A percentile compares a stretch with the other conserved stretches of the same genome.
phyloP scores from a whole-genome alignment of 1,140 invertebrate genomes.

The Antheraea pernyi region DNA sequence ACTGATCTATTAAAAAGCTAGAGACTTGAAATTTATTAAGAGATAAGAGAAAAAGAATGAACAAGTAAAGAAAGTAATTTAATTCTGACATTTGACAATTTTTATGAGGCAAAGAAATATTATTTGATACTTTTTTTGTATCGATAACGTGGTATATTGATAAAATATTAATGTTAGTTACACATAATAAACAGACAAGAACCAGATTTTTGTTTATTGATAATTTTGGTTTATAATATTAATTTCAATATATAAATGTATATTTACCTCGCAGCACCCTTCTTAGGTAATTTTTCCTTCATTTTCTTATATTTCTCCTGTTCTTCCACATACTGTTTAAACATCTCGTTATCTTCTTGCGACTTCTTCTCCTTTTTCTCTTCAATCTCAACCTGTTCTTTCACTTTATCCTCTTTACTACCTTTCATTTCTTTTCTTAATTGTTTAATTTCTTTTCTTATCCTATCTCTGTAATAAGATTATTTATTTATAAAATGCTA shows the following conservation, averaged over 20 bases:
- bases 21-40: no score
- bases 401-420: slow-evolving; percentile 71
- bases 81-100: no score
- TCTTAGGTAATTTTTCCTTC: slow-evolving; percentile 84
- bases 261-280: slow-evolving; percentile 81
- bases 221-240: neutral
- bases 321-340: slow-evolving; percentile 87
- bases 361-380: slow-evolving; percentile 56
- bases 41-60: no score
- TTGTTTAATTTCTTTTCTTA: slow-evolving; percentile 87
- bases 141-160: no score
- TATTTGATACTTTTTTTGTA: no score
- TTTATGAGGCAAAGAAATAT: no score
- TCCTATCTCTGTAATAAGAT: slow-evolving; percentile 83
- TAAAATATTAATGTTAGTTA: no score
- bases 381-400: slow-evolving; percentile 63
- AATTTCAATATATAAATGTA: slow-evolving; percentile 7
- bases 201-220: neutral
- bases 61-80: no score
- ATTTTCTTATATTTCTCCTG: slow-evolving; percentile 88
- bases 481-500: neutral
- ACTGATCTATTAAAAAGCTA: no score
- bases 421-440: slow-evolving; percentile 86
- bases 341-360: slow-evolving; percentile 81
- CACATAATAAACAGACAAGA: neutral